Base-by-base conservation (phyloP, 2,113 vertebrate genomes). In the Eudyptes chrysolophus region DNA sequence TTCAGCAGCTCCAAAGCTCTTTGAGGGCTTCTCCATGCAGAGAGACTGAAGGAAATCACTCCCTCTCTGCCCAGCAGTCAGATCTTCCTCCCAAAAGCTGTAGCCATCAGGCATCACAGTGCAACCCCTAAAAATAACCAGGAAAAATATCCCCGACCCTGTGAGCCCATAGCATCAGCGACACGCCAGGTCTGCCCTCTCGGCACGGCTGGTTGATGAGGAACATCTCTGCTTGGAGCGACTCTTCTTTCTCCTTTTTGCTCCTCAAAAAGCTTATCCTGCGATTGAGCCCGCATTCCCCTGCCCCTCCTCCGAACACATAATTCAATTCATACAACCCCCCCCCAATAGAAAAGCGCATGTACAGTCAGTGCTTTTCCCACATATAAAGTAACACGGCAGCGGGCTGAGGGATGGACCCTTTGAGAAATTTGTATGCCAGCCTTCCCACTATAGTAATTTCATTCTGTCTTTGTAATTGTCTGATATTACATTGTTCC, bases 401-500 rank as follows among this genome's bases (percentile, higher is more conserved):
- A 55, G 77, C 1, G 17, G 94, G 64, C 93, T 57, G 93, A 97
- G 86, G 95, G 95, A 97, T 64, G 93, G 87, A 95, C 90, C 96
- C 93, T 94, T 92, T 60, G 97, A 97, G 96, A 94, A 96, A 97
- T 97, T 92, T 88, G 40, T 89, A 52, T 70, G 94, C 93, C 96
- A 97, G 96, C 93, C 83, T 94, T 90, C 92, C 92, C 86, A 60
- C 94, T 94, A 89, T 89, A 94, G 91, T 96, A 97, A 90, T 98
- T 82, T 90, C 94, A 94, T 94, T 96, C 94, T 87, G 95, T 78
- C 94, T 85, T 58, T 96, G 95, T 96, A 97, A 92, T 96, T 89
- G 95, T 97, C 92, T 95, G 93, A 96, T 98, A 97, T 97, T 97
- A 98, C 97, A 97, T 97, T 97, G 97, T 98, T 98, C 97, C 61